Evolutionary conservation across 2,113 vertebrate genomes (phyloP).

Genomic region (Gopherus evgoodei): DNA sequence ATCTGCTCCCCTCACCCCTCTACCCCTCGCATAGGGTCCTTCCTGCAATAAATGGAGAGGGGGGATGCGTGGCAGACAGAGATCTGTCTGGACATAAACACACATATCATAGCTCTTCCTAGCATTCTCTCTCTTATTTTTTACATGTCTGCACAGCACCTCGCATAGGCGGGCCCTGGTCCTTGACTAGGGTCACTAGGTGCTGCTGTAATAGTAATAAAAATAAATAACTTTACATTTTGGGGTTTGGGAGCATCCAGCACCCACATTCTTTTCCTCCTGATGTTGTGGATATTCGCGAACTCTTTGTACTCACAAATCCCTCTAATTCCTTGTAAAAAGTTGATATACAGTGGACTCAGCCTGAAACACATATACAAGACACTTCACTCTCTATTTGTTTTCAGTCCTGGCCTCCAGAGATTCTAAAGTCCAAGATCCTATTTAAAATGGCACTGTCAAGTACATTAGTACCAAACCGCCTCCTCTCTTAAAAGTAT

Average conservation of each 20-base stretch:
- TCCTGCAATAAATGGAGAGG: neutral
- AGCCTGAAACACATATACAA: rapidly evolving
- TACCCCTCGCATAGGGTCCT: neutral
- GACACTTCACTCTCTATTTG: neutral
- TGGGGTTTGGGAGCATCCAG: neutral
- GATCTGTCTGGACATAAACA: neutral
- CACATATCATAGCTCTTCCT: neutral
- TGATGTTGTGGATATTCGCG: rapidly evolving
- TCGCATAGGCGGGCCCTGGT: neutral
- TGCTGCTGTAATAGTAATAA: neutral
- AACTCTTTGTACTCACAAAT: neutral
- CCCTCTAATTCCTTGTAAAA: constrained; percentile 6
- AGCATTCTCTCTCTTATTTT: neutral
- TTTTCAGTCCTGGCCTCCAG: constrained; percentile 32
- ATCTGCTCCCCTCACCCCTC: rapidly evolving
- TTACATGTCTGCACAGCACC: neutral
- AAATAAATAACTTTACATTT: neutral
- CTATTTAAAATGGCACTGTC: constrained; percentile 47
- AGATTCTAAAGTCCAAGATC: constrained; percentile 16
- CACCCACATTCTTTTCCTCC: rapidly evolving
- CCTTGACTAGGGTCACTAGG: neutral
- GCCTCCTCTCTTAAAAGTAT: neutral
- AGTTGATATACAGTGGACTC: neutral
- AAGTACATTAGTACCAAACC: constrained; percentile 16
- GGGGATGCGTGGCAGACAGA: neutral